phyloP scores from a whole-genome alignment of 2,888 invertebrate species.

The Diarsia mendica region DNA sequence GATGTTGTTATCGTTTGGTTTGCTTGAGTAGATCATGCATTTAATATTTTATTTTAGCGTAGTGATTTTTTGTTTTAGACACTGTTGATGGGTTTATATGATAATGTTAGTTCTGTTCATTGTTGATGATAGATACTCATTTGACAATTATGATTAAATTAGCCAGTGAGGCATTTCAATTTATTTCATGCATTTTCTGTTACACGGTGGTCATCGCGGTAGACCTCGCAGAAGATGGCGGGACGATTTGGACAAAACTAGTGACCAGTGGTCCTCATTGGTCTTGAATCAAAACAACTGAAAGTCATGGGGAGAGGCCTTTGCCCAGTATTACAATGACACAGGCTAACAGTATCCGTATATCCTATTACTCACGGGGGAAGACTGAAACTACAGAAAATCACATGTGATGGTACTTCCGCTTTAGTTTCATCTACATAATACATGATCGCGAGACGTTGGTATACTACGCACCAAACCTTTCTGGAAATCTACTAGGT shows the following conservation, averaged over 20 bases:
- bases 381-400: neutral
- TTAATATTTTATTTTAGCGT: slow-evolving; percentile 1
- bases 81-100: neutral
- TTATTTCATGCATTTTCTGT: neutral
- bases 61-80: neutral
- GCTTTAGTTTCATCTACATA: neutral
- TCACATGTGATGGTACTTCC: neutral
- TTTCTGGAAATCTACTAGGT: neutral
- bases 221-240: too few species aligned
- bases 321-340: too few species aligned
- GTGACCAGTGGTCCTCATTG: too few species aligned
- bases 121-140: neutral
- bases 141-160: too few species aligned
- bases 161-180: neutral
- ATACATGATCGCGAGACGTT: neutral
- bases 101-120: neutral
- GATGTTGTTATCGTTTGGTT: slow-evolving; percentile 50
- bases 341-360: neutral
- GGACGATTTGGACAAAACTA: too few species aligned
- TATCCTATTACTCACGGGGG: neutral
- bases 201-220: too few species aligned
- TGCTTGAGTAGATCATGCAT: slow-evolving; percentile 18
- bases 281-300: too few species aligned
- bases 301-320: too few species aligned
- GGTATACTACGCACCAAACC: neutral